Conservation (phyloP, 2,113 vertebrate genomes). For the Eolophus roseicapilla region DNA sequence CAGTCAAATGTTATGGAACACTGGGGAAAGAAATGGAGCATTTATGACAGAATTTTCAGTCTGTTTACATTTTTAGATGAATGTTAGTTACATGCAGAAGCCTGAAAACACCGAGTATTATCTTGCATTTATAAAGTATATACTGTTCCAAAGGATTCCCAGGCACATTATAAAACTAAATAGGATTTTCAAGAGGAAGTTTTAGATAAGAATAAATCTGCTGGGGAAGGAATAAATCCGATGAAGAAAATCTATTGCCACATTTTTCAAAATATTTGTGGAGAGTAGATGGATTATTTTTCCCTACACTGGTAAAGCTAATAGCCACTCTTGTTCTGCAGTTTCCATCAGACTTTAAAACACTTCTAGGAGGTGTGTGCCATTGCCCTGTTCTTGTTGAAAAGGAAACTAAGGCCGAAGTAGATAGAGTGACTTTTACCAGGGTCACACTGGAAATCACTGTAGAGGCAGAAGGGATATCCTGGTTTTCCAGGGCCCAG, state of each 20-base stretch:
- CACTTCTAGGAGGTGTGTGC: not conserved
- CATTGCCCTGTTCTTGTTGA: not conserved
- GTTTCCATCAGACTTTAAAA: not conserved
- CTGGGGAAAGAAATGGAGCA: not conserved
- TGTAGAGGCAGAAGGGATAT: not conserved
- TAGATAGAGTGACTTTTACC: not conserved
- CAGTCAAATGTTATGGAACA: not conserved
- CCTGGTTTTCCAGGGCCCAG: not conserved
- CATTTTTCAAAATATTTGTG: not conserved
- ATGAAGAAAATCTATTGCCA: not conserved
- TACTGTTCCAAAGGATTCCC: slow-evolving; percentile 25
- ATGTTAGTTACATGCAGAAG: slow-evolving; percentile 7
- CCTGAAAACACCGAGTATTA: not conserved
- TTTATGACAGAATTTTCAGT: slow-evolving; percentile 20
- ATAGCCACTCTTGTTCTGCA: not conserved
- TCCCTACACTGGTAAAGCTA: not conserved
- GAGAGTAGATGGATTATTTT: not conserved
- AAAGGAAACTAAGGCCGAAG: not conserved
- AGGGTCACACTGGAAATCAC: not conserved
- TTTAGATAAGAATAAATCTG: slow-evolving; percentile 42
- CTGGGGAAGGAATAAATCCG: not conserved
- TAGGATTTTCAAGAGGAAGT: slow-evolving; percentile 10
- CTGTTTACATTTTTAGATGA: slow-evolving; percentile 19
- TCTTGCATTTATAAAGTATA: not conserved
- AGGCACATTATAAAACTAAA: slow-evolving; percentile 36